phyloP scores from a whole-genome alignment of 2,888 invertebrate species.

The Leptopilina drosophilae region DNA sequence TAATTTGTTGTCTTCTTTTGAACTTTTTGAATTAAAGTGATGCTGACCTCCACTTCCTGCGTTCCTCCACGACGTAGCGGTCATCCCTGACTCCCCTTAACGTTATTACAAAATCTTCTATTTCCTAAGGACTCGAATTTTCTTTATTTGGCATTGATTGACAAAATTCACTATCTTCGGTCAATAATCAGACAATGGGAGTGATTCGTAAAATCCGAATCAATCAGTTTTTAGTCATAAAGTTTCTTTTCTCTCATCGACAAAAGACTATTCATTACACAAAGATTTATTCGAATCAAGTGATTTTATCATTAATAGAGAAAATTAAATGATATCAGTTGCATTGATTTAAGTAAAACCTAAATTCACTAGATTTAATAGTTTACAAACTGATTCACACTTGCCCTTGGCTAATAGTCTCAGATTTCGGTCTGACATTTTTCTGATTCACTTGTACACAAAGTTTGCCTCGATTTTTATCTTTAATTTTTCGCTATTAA shows the following conservation, averaged over 20 bases:
- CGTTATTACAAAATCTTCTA: slow-evolving; percentile 16
- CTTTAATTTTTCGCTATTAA: not conserved
- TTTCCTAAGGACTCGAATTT: not conserved
- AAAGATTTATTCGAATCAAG: slow-evolving; percentile 8
- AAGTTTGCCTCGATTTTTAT: not conserved
- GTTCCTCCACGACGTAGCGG: slow-evolving; percentile 33
- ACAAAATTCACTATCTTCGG: not conserved
- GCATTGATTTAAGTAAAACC: not conserved
- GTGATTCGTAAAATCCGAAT: not conserved
- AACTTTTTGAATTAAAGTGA: slow-evolving; percentile 15
- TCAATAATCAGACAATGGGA: not conserved
- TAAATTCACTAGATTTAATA: not conserved
- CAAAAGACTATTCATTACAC: not conserved
- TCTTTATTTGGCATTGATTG: not conserved
- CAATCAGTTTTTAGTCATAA: not conserved
- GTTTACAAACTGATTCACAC: slow-evolving; percentile 14
- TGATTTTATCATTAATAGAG: not conserved
- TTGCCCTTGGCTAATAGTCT: slow-evolving; percentile 26
- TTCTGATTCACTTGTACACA: not conserved
- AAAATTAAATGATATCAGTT: not conserved
- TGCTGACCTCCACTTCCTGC: slow-evolving; percentile 40
- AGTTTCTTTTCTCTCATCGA: not conserved
- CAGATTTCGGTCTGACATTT: slow-evolving; percentile 27
- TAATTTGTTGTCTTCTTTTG: not conserved
- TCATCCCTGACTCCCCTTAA: slow-evolving; percentile 16